A percentile compares a stretch with the other conserved stretches of the same genome.
These are phyloP conservation scores for Meda fulgida DNA, from an alignment of 2,797 vertebrate species.

Conservation along the genomic window DNA sequence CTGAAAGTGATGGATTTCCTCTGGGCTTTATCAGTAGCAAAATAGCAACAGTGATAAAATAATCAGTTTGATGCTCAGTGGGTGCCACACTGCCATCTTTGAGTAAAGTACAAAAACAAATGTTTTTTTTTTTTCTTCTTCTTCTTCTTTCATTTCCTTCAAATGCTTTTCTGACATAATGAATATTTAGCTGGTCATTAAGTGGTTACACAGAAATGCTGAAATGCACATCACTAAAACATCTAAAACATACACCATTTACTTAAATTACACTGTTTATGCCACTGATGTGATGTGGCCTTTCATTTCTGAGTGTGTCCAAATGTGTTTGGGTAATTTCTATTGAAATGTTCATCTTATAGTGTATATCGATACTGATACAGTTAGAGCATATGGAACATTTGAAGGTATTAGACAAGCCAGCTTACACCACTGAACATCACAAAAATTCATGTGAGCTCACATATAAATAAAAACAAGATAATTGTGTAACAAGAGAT, in stretches of 20 bases:
- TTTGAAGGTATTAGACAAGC: too few species aligned
- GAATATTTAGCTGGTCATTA: neutral
- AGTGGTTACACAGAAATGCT: neutral
- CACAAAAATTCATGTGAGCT: neutral
- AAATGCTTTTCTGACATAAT: neutral
- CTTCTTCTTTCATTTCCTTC: neutral
- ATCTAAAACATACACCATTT: neutral
- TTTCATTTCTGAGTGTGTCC: neutral
- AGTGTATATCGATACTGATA: too few species aligned
- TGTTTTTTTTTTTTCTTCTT: conserved; percentile 67
- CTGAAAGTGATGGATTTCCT: conserved; percentile 52
- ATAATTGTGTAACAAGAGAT: conserved; percentile 1
- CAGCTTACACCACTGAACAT: too few species aligned
- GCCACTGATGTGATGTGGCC: neutral
- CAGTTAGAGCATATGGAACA: too few species aligned
- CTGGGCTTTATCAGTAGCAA: conserved; percentile 59
- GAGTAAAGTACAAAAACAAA: conserved; percentile 78
- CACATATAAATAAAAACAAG: neutral
- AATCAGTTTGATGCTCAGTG: conserved; percentile 82
- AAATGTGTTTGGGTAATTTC: too few species aligned
- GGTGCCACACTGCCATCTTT: conserved; percentile 73
- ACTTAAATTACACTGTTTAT: too few species aligned
- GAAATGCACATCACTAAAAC: too few species aligned
- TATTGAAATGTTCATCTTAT: too few species aligned
- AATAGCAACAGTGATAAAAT: conserved; percentile 61